Evolutionary conservation across 2,797 vertebrate species (phyloP).

Genomic region (Ceyx erithaca): DNA sequence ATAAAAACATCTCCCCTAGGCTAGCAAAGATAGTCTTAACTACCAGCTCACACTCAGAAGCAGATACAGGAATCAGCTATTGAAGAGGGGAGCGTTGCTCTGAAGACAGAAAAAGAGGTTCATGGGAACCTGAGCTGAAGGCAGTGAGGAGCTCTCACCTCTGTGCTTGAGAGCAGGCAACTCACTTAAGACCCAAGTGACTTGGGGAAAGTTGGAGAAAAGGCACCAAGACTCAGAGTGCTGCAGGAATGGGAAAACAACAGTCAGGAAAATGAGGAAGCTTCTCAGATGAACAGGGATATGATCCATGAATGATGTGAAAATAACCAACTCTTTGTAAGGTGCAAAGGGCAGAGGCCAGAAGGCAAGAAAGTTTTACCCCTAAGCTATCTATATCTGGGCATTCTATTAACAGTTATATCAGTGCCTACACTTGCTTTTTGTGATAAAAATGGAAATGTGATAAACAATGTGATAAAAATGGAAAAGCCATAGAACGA

Average conservation of each 20-base stretch:
- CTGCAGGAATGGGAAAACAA: background rate
- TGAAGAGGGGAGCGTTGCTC: background rate
- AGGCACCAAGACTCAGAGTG: background rate
- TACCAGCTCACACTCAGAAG: background rate
- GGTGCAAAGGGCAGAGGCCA: background rate
- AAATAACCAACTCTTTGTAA: background rate
- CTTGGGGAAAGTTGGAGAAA: background rate
- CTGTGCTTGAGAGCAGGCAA: background rate
- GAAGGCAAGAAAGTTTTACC: background rate
- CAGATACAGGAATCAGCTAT: background rate
- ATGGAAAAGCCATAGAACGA: background rate
- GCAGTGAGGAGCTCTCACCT: background rate
- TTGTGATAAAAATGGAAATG: background rate
- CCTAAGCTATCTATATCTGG: background rate
- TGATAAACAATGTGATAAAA: background rate
- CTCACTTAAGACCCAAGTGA: background rate
- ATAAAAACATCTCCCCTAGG: background rate
- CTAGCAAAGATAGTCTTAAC: background rate
- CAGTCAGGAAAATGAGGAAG: background rate
- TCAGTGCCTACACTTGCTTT: background rate
- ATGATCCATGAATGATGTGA: background rate
- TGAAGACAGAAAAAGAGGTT: background rate
- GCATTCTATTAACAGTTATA: background rate
- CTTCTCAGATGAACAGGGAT: background rate
- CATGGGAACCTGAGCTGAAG: accelerated